Evolutionary conservation across 2,113 vertebrate species (phyloP).

Genomic region (Spheniscus mendiculus): DNA sequence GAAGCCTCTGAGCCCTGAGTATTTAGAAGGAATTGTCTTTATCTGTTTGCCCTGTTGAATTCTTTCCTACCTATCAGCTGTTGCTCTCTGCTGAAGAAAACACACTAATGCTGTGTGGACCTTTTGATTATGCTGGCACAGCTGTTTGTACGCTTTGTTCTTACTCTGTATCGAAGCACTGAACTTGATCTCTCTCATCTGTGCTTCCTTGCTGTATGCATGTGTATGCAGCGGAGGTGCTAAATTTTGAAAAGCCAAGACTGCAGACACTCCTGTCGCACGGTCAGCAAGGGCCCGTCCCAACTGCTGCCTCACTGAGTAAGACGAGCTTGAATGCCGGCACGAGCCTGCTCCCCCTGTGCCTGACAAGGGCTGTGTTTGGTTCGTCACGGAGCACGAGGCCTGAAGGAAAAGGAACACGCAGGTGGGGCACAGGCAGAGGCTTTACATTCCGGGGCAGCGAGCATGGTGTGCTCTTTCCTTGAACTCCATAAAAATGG

Average conservation of each 20-base stretch:
- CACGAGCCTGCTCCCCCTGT: accelerated
- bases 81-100: not conserved
- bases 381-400: not conserved
- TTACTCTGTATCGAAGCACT: accelerated
- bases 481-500: accelerated
- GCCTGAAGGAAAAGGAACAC: accelerated
- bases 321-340: accelerated
- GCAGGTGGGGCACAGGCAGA: not conserved
- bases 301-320: accelerated
- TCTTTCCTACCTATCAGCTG: not conserved
- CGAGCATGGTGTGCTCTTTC: accelerated
- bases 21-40: not conserved
- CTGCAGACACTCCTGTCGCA: accelerated
- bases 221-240: not conserved
- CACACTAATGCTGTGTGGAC: not conserved
- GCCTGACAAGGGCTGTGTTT: accelerated
- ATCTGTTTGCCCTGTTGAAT: not conserved
- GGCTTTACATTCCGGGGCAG: accelerated
- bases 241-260: accelerated
- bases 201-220: not conserved
- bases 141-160: not conserved
- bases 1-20: not conserved
- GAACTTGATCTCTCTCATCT: not conserved
- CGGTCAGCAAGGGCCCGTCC: accelerated
- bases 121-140: not conserved